Evolutionary conservation across 2,888 invertebrate species (phyloP).

Genomic region (Synanthedon vespiformis): DNA sequence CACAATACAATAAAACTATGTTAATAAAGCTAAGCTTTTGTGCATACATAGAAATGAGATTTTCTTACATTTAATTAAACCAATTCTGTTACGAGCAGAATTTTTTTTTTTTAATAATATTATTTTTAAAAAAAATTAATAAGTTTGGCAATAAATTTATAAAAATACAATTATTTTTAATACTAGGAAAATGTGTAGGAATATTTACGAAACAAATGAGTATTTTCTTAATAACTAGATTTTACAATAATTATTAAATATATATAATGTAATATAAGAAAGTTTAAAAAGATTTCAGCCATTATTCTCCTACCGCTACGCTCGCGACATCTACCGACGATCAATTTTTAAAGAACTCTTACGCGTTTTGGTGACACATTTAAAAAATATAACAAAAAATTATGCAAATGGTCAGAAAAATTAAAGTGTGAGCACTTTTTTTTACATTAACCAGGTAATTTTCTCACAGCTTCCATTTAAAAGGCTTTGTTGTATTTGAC

Average conservation of each 20-base stretch:
- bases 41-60: neutral
- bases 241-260: neutral
- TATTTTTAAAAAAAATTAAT: no score
- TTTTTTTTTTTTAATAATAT: neutral
- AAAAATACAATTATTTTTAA: neutral
- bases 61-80: neutral
- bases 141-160: neutral
- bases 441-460: conserved; percentile 28
- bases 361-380: no score
- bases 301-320: conserved; percentile 61
- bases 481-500: conserved; percentile 48
- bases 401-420: no score
- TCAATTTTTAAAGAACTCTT: no score
- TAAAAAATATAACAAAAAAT: no score
- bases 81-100: neutral
- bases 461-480: conserved; percentile 61
- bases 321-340: conserved; percentile 24
- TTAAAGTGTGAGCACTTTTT: neutral
- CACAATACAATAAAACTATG: no score
- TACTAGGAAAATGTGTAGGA: neutral
- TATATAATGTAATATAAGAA: neutral
- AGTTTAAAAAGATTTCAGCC: conserved; percentile 25
- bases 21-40: neutral
- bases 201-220: neutral
- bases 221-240: conserved; percentile 1